Percentiles rank a stretch among this genome's conserved stretches.
These are phyloP conservation scores for Troides helena DNA, from an alignment of 2,888 invertebrate species.

Conservation along the genomic window DNA sequence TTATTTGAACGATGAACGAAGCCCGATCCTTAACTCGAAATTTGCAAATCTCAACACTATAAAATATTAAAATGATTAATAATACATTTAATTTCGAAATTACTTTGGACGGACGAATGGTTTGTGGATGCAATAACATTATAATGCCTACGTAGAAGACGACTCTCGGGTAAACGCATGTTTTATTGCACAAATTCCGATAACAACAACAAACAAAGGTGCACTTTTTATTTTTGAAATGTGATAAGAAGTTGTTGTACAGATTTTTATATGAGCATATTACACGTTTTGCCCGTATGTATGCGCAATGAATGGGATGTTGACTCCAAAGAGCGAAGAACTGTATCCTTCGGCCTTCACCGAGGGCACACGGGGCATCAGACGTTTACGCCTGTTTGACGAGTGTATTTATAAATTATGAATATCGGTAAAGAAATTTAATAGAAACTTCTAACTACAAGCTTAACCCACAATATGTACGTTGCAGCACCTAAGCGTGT, in stretches of 20 bases:
- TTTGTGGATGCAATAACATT: constrained; percentile 3
- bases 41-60: constrained; percentile 9
- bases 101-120: not conserved
- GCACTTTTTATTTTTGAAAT: not conserved
- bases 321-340: constrained; percentile 57
- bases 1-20: constrained; percentile 30
- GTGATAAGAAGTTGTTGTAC: not conserved
- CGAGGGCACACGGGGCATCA: constrained; percentile 69
- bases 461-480: constrained; percentile 31
- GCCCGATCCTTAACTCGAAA: constrained; percentile 33
- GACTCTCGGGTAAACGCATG: not conserved
- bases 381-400: constrained; percentile 62
- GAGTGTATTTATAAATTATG: constrained; percentile 69
- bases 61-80: constrained; percentile 1
- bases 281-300: constrained; percentile 1
- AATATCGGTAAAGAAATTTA: constrained; percentile 52
- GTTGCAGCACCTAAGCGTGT: constrained; percentile 34
- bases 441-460: constrained; percentile 31
- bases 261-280: constrained; percentile 8
- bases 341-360: constrained; percentile 71
- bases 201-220: not conserved
- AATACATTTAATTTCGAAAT: not conserved
- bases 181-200: not conserved
- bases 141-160: not conserved
- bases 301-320: constrained; percentile 47